These are phyloP conservation scores for Merops nubicus DNA, from an alignment of 2,113 vertebrate genomes.

Conservation along the genomic window DNA sequence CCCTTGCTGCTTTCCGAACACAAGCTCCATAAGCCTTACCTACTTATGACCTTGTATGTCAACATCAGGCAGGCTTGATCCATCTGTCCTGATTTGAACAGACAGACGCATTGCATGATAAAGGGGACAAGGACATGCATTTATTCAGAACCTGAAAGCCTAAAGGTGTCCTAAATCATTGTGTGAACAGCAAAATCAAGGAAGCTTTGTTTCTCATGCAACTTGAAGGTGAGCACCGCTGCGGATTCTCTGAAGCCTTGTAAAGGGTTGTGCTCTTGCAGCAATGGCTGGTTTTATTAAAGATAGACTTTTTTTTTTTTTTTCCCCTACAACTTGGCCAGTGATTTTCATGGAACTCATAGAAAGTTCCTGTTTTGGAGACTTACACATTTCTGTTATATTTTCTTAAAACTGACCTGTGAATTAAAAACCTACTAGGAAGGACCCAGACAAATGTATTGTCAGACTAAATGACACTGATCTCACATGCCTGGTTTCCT, in stretches of 20 bases:
- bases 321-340: neutral
- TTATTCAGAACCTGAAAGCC: neutral
- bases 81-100: neutral
- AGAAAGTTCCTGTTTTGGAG: neutral
- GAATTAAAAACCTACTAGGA: slow-evolving; percentile 26
- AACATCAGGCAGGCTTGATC: neutral
- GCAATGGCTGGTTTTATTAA: neutral
- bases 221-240: neutral
- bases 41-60: neutral
- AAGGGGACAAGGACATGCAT: neutral
- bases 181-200: neutral
- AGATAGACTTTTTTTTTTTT: neutral
- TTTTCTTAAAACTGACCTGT: slow-evolving; percentile 4
- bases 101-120: neutral
- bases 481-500: slow-evolving; percentile 47
- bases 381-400: neutral
- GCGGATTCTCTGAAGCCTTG: neutral
- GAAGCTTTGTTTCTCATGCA: neutral
- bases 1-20: neutral
- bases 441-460: neutral
- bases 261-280: neutral
- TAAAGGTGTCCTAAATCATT: neutral
- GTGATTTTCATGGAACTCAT: neutral
- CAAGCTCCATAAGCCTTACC: neutral
- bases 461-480: slow-evolving; percentile 11